Conservation (phyloP, 2,797 vertebrate species). For the Myiotriccus ornatus region DNA sequence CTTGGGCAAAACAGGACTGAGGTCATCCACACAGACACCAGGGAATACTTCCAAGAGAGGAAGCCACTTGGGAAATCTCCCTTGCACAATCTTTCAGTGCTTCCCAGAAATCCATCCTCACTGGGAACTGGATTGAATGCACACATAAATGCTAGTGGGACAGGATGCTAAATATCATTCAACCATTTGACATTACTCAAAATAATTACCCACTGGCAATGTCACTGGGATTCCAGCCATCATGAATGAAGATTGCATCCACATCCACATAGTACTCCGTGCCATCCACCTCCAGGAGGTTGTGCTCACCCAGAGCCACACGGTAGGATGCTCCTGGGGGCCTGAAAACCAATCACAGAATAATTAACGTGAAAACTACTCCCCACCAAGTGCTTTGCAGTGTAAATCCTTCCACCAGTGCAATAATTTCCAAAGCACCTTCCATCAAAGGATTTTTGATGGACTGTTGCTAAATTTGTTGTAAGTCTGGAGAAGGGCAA, state of each 20-base stretch:
- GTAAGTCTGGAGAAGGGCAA: not conserved
- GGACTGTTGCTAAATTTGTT: not conserved
- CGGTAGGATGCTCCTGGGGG: not conserved
- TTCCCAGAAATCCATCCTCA: not conserved
- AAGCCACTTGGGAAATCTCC: not conserved
- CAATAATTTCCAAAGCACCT: not conserved
- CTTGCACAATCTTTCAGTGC: not conserved
- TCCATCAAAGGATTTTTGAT: not conserved
- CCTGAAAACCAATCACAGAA: not conserved
- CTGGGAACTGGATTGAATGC: not conserved
- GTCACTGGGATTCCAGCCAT: not conserved
- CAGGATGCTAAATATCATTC: not conserved
- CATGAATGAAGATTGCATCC: not conserved
- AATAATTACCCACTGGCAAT: not conserved
- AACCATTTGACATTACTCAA: accelerated
- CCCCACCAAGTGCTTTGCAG: not conserved
- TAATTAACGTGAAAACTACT: not conserved
- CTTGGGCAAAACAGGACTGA: not conserved
- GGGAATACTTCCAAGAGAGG: not conserved
- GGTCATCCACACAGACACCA: accelerated
- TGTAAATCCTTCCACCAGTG: not conserved
- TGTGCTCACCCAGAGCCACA: conserved; percentile 34
- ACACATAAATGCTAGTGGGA: accelerated
- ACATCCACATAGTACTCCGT: not conserved
- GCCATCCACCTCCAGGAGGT: not conserved